A percentile compares a stretch with the other conserved stretches of the same genome.
These are phyloP conservation scores for Augochlorella aurata DNA, from an alignment of 2,888 invertebrate species.

Conservation along the genomic window DNA sequence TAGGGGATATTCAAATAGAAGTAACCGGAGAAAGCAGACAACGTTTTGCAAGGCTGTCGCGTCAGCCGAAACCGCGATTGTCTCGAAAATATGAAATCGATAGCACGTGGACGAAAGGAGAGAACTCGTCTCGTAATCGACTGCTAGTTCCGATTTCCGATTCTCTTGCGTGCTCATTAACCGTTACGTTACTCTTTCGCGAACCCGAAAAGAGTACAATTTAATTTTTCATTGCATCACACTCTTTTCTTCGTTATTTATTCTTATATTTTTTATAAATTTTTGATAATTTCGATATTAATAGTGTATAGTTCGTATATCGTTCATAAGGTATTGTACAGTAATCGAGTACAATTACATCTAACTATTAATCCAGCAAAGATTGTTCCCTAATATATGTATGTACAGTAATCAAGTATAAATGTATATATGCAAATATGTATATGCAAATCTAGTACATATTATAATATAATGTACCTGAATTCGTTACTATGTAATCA, in stretches of 20 bases:
- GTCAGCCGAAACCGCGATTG: background rate
- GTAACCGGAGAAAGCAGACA: conserved; percentile 32
- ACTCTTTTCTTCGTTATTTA: background rate
- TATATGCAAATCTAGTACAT: too few relatives aligned
- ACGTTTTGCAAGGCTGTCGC: conserved; percentile 3
- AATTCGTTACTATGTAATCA: too few relatives aligned
- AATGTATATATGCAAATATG: too few relatives aligned
- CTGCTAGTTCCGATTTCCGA: background rate
- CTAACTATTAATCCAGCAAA: too few relatives aligned
- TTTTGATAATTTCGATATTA: background rate
- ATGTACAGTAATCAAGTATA: too few relatives aligned
- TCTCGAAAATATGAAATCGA: background rate
- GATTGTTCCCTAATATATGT: too few relatives aligned
- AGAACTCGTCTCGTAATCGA: background rate
- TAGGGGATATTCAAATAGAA: conserved; percentile 2
- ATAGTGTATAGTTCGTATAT: background rate
- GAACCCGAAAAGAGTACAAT: background rate
- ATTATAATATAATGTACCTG: too few relatives aligned
- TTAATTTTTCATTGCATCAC: too few relatives aligned
- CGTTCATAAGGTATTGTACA: too few relatives aligned
- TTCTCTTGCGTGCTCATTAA: background rate
- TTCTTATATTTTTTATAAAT: background rate
- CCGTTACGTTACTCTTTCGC: background rate
- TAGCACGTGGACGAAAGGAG: background rate
- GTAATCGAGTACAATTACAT: too few relatives aligned